Evolutionary conservation across 2,797 vertebrate species (phyloP).

Genomic region (Acanthurus lineatus): DNA sequence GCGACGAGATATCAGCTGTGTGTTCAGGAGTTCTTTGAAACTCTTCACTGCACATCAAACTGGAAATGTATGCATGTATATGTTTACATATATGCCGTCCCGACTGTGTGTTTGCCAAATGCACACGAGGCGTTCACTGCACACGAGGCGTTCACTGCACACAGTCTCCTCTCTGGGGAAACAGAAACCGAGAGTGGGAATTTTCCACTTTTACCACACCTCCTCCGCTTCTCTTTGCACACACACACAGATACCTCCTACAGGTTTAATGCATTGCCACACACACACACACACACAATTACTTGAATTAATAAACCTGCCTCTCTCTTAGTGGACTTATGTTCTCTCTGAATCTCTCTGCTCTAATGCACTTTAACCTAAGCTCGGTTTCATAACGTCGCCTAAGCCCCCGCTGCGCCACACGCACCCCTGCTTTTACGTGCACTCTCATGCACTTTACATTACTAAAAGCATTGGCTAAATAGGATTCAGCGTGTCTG

Average conservation of each 20-base stretch:
- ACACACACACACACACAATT: conserved; percentile 33
- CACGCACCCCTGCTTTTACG: conserved; percentile 27
- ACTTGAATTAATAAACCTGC: conserved; percentile 49
- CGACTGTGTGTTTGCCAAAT: no score
- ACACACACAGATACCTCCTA: conserved; percentile 16
- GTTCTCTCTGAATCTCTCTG: conserved; percentile 39
- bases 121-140: conserved; percentile 14
- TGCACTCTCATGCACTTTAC: conserved; percentile 60
- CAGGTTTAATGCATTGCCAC: conserved; percentile 22
- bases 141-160: conserved; percentile 27
- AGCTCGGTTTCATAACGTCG: conserved; percentile 49
- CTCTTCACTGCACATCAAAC: neutral
- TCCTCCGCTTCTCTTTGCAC: neutral
- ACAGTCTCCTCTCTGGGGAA: conserved; percentile 12
- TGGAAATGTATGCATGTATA: no score
- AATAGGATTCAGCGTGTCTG: conserved; percentile 57
- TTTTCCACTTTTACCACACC: conserved; percentile 40
- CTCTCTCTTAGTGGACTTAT: conserved; percentile 48
- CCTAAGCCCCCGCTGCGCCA: conserved; percentile 40
- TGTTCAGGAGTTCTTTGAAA: neutral
- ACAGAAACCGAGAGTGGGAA: conserved; percentile 15
- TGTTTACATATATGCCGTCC: no score
- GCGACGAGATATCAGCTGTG: neutral
- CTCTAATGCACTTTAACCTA: conserved; percentile 64
- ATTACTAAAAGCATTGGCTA: conserved; percentile 68